Evolutionary conservation across 2,888 invertebrate species (phyloP).

Genomic region (Chymomyza fuscimana): DNA sequence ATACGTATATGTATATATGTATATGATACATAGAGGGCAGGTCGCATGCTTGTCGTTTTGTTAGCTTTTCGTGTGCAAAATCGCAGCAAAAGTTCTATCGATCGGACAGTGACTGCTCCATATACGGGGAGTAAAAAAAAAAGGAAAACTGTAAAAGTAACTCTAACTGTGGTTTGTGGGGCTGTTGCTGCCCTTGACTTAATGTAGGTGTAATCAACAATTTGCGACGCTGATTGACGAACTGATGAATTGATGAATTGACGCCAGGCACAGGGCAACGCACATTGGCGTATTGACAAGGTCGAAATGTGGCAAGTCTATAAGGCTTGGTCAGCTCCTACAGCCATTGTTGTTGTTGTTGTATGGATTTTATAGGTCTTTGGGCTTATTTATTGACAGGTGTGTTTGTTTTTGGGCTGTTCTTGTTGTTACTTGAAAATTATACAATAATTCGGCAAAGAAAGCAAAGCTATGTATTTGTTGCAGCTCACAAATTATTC

Average conservation of each 20-base stretch:
- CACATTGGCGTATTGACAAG: slow-evolving; percentile 4
- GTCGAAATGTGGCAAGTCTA: slow-evolving; percentile 10
- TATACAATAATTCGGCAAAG: neutral
- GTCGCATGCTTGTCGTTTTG: slow-evolving; percentile 46
- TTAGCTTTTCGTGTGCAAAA: slow-evolving; percentile 66
- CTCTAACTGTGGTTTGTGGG: slow-evolving; percentile 34
- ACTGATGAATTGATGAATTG: slow-evolving; percentile 40
- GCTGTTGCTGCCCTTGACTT: slow-evolving; percentile 65
- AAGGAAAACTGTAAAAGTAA: slow-evolving; percentile 30
- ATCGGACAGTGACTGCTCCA: slow-evolving; percentile 46
- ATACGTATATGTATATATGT: slow-evolving; percentile 24
- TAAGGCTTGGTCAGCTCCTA: neutral
- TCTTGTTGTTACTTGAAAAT: neutral
- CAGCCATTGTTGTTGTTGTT: neutral
- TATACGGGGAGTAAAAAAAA: slow-evolving; percentile 31
- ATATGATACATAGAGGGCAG: slow-evolving; percentile 24
- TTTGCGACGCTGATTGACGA: slow-evolving; percentile 72
- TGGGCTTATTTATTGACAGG: neutral
- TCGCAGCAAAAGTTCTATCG: slow-evolving; percentile 57
- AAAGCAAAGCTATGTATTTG: neutral
- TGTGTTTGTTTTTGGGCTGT: neutral
- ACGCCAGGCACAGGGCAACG: neutral
- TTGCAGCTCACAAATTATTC: neutral
- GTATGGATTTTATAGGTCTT: neutral
- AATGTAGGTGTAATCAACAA: slow-evolving; percentile 72